Evolutionary conservation across 2,888 invertebrate species (phyloP).

Genomic region (Amiota communis): DNA sequence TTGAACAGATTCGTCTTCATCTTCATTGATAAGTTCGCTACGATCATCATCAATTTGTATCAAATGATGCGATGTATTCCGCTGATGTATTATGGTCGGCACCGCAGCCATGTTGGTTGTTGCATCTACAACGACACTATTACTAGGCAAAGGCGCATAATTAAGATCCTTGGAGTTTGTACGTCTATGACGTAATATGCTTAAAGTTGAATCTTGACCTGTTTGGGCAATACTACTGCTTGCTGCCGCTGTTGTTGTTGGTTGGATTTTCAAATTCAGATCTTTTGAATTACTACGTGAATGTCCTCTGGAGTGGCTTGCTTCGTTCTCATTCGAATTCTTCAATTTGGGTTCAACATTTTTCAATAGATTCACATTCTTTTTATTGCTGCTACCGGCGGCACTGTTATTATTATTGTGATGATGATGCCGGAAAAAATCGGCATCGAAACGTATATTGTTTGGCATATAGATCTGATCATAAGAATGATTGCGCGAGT

Average conservation of each 20-base stretch:
- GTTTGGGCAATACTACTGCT: conserved; percentile 33
- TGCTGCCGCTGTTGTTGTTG: conserved; percentile 35
- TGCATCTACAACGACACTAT: conserved; percentile 19
- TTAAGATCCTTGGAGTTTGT: conserved; percentile 77
- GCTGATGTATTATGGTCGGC: conserved; percentile 49
- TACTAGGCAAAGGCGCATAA: conserved; percentile 46
- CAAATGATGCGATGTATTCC: conserved; percentile 70
- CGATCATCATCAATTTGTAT: conserved; percentile 72
- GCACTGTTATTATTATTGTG: conserved; percentile 62
- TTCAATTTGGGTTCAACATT: conserved; percentile 70
- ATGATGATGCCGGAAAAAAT: conserved; percentile 67
- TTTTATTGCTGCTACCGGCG: conserved; percentile 54
- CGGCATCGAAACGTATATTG: conserved; percentile 72
- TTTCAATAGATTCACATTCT: conserved; percentile 71
- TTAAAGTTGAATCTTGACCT: conserved; percentile 54
- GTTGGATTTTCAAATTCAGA: conserved; percentile 58
- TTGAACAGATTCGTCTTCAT: conserved; percentile 54
- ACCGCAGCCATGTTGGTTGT: not conserved
- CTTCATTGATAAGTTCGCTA: conserved; percentile 62
- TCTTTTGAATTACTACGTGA: conserved; percentile 76
- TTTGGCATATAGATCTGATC: conserved; percentile 74
- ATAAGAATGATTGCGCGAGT: conserved; percentile 73
- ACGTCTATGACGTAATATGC: conserved; percentile 76
- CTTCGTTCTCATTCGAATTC: conserved; percentile 70
- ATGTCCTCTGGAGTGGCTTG: conserved; percentile 67